These are phyloP conservation scores for Malacoctenus gilli DNA, from an alignment of 2,797 vertebrate genomes.

Conservation along the genomic window DNA sequence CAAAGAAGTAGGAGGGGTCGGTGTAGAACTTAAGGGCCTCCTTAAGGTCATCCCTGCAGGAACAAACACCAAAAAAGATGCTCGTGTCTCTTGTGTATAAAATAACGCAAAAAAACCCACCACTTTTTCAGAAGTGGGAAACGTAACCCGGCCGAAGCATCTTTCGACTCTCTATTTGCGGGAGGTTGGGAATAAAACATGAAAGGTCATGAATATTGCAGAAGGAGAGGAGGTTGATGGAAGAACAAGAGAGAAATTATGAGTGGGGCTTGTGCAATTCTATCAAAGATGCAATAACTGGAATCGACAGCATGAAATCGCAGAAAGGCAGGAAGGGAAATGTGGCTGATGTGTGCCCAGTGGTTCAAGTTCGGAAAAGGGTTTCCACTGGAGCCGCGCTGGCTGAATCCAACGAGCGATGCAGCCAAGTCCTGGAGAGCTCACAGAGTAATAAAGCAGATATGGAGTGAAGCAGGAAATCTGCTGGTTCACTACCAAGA, in stretches of 20 bases:
- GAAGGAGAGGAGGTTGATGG: constrained; percentile 15
- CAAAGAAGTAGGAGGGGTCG: constrained; percentile 97
- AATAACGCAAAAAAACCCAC: too few species aligned
- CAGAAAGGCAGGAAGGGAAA: constrained; percentile 8
- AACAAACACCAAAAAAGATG: constrained; percentile 10
- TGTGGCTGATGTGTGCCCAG: constrained; percentile 30
- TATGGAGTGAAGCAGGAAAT: constrained; percentile 5
- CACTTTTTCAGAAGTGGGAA: neutral
- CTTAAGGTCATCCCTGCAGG: constrained; percentile 92
- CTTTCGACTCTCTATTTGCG: constrained; percentile 1
- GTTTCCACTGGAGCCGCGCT: constrained; percentile 31
- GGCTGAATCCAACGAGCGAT: constrained; percentile 52
- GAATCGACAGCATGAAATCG: constrained; percentile 21
- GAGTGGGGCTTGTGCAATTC: constrained; percentile 10
- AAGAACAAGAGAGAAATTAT: constrained; percentile 17
- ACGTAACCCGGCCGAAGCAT: neutral
- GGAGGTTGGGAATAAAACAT: constrained; percentile 21
- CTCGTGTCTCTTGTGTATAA: too few species aligned
- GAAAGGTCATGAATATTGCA: constrained; percentile 33
- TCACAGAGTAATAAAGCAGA: constrained; percentile 33
- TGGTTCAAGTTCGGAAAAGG: constrained; percentile 21
- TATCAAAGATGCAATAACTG: constrained; percentile 11
- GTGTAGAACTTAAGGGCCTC: constrained; percentile 98
- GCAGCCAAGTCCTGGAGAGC: constrained; percentile 43
- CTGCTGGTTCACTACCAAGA: constrained; percentile 28